Percentiles rank a stretch among this genome's conserved stretches.
Conservation (phyloP, 2,113 vertebrate genomes). For the Scopus umbretta region DNA sequence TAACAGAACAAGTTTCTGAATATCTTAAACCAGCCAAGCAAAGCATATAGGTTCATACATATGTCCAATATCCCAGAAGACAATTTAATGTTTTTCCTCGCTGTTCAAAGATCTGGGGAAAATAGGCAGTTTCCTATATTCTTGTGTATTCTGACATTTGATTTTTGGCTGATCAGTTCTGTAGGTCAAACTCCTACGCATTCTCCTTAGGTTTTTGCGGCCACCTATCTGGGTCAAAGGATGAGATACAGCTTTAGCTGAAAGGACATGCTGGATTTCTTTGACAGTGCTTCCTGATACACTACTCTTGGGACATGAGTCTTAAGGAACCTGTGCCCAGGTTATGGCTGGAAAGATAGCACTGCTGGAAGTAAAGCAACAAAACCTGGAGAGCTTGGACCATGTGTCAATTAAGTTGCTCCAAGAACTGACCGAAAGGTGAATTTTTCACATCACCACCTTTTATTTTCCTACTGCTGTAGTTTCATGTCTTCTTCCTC, state of each 20-base stretch:
- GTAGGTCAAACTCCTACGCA: fast-evolving
- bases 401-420: fast-evolving
- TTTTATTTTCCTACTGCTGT: not conserved
- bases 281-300: fast-evolving
- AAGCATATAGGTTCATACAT: not conserved
- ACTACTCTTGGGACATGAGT: not conserved
- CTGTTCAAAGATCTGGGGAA: not conserved
- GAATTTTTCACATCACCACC: not conserved
- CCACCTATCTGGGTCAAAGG: not conserved
- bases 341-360: not conserved
- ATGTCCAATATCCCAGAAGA: not conserved
- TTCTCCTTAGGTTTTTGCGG: not conserved
- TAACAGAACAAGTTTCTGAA: not conserved
- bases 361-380: not conserved
- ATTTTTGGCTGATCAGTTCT: not conserved
- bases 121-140: not conserved
- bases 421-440: not conserved
- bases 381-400: not conserved
- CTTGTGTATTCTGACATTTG: not conserved
- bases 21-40: not conserved
- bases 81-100: not conserved
- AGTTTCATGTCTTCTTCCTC: not conserved
- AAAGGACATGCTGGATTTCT: not conserved
- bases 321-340: not conserved
- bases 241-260: not conserved